Evolutionary conservation across 2,888 invertebrate genomes (phyloP), one percentile per base, ranked within the genome.

Genomic region (Ceratothoa steindachneri): DNA sequence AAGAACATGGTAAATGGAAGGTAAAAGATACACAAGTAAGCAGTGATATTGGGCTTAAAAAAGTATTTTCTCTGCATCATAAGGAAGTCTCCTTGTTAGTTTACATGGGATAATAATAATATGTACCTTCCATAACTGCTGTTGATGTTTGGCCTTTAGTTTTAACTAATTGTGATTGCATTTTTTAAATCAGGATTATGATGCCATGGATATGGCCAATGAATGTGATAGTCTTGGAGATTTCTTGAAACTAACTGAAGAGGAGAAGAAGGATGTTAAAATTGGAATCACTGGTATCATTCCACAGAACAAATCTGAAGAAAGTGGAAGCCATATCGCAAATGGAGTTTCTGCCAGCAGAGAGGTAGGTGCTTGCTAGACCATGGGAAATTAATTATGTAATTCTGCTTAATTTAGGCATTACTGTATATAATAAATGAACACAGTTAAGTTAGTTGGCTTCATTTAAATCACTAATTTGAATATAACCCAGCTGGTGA

Each of bases 101-200:
- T n/a, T n/a, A n/a, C n/a, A n/a, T n/a, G n/a, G n/a, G n/a, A n/a
- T n/a, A n/a, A n/a, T n/a, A n/a, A n/a, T n/a, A n/a, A n/a, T n/a
- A n/a, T n/a, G n/a, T n/a, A n/a, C n/a, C n/a, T n/a, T n/a, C n/a
- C n/a, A n/a, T n/a, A n/a, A n/a, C n/a, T n/a, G n/a, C n/a, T n/a
- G n/a, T n/a, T n/a, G n/a, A n/a, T n/a, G n/a, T n/a, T n/a, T n/a
- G n/a, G n/a, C n/a, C n/a, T n/a, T n/a, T n/a, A n/a, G n/a, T n/a
- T n/a, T n/a, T n/a, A n/a, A n/a, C n/a, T n/a, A n/a, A n/a, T n/a
- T n/a, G n/a, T n/a, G n/a, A n/a, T n/a, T n/a, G n/a, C n/a, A n/a
- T n/a, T n/a, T n/a, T n/a, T n/a, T n/a, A n/a, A n/a, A n/a, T 29
- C 81, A 94, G 93, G 95, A 96, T 85, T 97, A 95, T 85, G 94